Conservation (phyloP, 2,888 invertebrate genomes). For the Emmelina monodactyla region DNA sequence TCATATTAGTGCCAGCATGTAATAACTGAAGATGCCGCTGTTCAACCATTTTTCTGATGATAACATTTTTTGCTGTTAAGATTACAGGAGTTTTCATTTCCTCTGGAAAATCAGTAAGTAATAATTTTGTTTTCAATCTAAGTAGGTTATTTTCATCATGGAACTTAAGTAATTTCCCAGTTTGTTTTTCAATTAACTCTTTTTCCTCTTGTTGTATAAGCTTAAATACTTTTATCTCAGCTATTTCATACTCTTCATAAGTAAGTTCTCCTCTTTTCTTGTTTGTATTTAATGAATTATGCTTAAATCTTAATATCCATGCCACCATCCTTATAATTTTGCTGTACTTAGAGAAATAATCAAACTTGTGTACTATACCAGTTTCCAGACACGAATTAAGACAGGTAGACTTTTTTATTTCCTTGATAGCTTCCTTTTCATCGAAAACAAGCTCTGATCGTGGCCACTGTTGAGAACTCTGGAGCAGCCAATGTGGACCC, state of each 20-base stretch:
- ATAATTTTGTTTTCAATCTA: not conserved
- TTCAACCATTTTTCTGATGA: conserved; percentile 3
- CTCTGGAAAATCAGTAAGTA: not conserved
- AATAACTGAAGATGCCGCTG: conserved; percentile 4
- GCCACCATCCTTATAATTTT: conserved; percentile 7
- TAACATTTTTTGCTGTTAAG: conserved; percentile 1
- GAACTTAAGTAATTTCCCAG: no score
- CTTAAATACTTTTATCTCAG: conserved; percentile 4
- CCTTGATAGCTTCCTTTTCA: not conserved
- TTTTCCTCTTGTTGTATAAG: not conserved
- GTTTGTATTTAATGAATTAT: conserved; percentile 1
- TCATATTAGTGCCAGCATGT: conserved; percentile 5
- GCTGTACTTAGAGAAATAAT: conserved; percentile 9
- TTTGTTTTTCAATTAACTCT: no score
- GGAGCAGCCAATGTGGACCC: conserved; percentile 10
- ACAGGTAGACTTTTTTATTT: not conserved
- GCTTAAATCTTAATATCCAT: conserved; percentile 7
- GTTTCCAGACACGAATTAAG: not conserved
- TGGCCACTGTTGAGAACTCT: conserved; percentile 1
- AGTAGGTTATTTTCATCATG: not conserved
- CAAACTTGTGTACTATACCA: not conserved
- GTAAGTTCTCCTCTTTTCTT: conserved; percentile 4
- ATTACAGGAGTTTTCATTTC: not conserved
- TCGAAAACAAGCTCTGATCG: not conserved
- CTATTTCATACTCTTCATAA: conserved; percentile 5